Evolutionary conservation across 2,113 vertebrate species (phyloP), one percentile per base, ranked within the genome.

Genomic region (Chelonoidis abingdonii): DNA sequence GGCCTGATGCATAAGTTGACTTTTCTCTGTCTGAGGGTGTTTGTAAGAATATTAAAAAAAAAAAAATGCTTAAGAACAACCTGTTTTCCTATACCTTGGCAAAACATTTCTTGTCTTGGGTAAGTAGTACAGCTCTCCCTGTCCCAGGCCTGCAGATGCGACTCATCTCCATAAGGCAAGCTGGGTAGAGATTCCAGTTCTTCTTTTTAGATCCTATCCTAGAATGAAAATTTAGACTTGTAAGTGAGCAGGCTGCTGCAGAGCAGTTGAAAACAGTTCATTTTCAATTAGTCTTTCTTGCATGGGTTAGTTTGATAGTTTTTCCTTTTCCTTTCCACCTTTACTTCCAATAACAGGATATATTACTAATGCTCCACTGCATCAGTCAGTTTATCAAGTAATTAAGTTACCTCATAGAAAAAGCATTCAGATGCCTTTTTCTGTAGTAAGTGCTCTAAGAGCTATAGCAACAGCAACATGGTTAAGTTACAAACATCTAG

Each of bases 71-170:
- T 41, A 57, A 52, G 8, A 52, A 3, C 13, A 79, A 76, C 79
- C 22, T 11, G 41, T 38, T 47, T 50, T 88, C 50, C 41, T 54
- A 10, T 98, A 99, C 99, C 99, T 99, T 99, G 53, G 98, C 84
- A 96, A 99, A 99, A 92, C 99, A 99, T 83, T 99, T 99, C 97
- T 99, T 99, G 97, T 99, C 99, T 95, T 99, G 99, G 0, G 99
- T 99, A 14, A 99, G 98, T 13, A 99, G 98, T 10, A 98, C 99
- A 16, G 99, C 99, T 96, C 99, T 98, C 81, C 99, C 99, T 5
- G 99, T 99, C 12, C 98, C 98, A 0, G 99, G 99, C 9, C 98
- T 98, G 95, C 99, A 99, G 89, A 99, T 98, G 8, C 99, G 99
- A 53, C 99, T 99, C 99, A 99, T 99, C 97, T 99, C 99, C 94